Percentiles rank a stretch among this genome's conserved stretches.
Evolutionary conservation across 1,140 invertebrate species (phyloP).

Genomic region (Magallana ariakensis): DNA sequence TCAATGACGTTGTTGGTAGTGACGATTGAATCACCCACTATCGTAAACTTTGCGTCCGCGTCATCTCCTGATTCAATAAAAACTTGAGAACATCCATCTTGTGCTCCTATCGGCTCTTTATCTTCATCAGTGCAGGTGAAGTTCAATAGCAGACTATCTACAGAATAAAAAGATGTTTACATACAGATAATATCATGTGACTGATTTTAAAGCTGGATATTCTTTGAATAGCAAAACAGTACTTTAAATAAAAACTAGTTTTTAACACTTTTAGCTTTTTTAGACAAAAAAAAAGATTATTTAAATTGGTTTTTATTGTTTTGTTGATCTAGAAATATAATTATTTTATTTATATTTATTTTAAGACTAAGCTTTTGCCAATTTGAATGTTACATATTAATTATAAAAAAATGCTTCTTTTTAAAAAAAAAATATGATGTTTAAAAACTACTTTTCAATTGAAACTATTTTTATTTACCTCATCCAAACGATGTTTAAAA

Average conservation of each 20-base stretch:
- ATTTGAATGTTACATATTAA: too few relatives aligned
- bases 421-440: too few relatives aligned
- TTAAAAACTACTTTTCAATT: too few relatives aligned
- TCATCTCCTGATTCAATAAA: neutral
- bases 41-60: neutral
- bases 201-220: neutral
- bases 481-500: too few relatives aligned
- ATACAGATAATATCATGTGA: neutral
- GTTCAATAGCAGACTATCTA: neutral
- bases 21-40: neutral
- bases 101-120: neutral
- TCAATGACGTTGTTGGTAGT: constrained; percentile 19
- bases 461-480: too few relatives aligned
- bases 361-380: too few relatives aligned
- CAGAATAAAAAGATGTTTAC: neutral
- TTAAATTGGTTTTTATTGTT: too few relatives aligned
- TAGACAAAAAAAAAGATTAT: neutral
- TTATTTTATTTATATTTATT: too few relatives aligned
- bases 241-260: neutral
- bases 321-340: too few relatives aligned
- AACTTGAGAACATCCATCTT: neutral
- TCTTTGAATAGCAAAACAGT: neutral
- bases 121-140: neutral
- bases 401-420: too few relatives aligned
- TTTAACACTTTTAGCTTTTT: neutral